phyloP scores from a whole-genome alignment of 2,888 invertebrate genomes.

The Microplitis deprimator region DNA sequence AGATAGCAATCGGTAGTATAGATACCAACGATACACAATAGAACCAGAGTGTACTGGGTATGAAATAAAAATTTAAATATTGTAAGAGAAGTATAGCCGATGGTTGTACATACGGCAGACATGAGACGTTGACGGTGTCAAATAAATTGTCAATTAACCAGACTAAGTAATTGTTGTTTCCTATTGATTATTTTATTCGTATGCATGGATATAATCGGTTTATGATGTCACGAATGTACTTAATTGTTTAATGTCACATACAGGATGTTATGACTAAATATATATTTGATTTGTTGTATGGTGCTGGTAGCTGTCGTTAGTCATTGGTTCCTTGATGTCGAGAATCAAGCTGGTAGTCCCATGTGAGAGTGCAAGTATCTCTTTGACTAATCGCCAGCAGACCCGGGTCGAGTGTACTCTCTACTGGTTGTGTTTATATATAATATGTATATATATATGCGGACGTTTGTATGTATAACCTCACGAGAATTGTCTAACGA shows the following conservation, averaged over 20 bases:
- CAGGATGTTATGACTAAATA: not conserved
- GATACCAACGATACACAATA: slow-evolving; percentile 6
- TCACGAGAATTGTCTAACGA: slow-evolving; percentile 44
- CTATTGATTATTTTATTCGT: not conserved
- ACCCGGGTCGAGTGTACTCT: slow-evolving; percentile 30
- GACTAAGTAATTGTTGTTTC: not conserved
- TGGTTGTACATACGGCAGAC: not conserved
- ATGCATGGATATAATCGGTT: not conserved
- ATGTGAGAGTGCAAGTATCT: slow-evolving; percentile 33
- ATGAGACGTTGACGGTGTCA: not conserved
- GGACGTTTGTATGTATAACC: not conserved
- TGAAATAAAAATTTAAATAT: slow-evolving; percentile 22
- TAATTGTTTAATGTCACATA: not conserved
- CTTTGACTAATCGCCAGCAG: slow-evolving; percentile 46
- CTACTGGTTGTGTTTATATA: slow-evolving; percentile 25
- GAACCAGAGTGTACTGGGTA: not conserved
- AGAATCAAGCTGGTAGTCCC: slow-evolving; percentile 15
- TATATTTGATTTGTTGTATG: not conserved
- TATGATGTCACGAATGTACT: not conserved
- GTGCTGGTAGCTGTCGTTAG: not conserved
- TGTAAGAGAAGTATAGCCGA: not conserved
- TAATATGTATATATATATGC: slow-evolving; percentile 30
- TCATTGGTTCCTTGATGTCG: not conserved
- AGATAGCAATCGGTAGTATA: slow-evolving; percentile 34
- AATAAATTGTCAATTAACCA: not conserved